Evolutionary conservation across 1,140 invertebrate genomes (phyloP), one percentile per base, ranked within the genome.

Genomic region (Euglossa dilemma): DNA sequence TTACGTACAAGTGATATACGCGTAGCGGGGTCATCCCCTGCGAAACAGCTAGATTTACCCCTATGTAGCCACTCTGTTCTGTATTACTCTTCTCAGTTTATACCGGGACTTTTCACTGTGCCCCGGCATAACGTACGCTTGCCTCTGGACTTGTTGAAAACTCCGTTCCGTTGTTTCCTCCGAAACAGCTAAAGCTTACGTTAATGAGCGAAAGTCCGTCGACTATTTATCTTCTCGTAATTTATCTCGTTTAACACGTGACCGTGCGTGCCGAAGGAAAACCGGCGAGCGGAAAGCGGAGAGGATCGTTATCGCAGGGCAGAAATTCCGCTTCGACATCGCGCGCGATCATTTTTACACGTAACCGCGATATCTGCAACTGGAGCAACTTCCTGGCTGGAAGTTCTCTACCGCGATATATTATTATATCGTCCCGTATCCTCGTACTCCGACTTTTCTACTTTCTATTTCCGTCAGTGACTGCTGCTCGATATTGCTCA

Each of bases 391-490:
- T 57, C 54, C 7, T 20, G 71, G 16, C 36, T 43, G 12, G 71
- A 14, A 47, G 61, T 20, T 61, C 47, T 18, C 16, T 45, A 43
- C 16, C 43, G 8, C 43, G 57, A 61, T 54, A 54, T 18, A 54
- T 36, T 36, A 36, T 36, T 61, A 18, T 54, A 67, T 77, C 50
- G 23, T 25, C 25, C 7, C n/a, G 43, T 36, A 54, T 77, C 16
- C 50, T 77, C 43, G 50, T 77, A 28, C 56, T 57, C 20, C 47
- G 4, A 66, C 36, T 45, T n/a, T 45, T 45, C 64, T n/a, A 64
- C 47, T 77, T 77, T 43, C 74, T 77, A 77, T 77, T 77, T 77
- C 61, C 61, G 74, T 47, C 50, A 45, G 47, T 66, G 74, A 77
- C 61, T 77, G 20, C 28, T 20, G 74, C 61, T 77, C 47, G 47